phyloP scores from a whole-genome alignment of 2,888 invertebrate genomes.

The Archips xylosteana region DNA sequence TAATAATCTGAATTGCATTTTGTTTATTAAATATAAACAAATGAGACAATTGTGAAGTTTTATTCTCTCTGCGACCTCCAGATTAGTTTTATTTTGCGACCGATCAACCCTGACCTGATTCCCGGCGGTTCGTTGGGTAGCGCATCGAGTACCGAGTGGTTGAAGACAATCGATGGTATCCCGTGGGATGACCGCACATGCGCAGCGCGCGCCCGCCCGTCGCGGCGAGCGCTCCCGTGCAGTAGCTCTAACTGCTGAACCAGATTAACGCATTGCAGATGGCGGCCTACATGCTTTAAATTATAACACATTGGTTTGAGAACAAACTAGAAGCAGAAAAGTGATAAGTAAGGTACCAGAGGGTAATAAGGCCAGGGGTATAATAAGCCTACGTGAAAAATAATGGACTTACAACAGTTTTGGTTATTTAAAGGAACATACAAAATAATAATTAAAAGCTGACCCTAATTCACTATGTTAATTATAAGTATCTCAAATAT shows the following conservation, averaged over 20 bases:
- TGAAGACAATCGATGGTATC: slow-evolving; percentile 81
- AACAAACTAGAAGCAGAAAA: no score
- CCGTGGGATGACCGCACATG: slow-evolving; percentile 82
- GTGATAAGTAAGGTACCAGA: no score
- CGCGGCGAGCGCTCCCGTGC: slow-evolving; percentile 44
- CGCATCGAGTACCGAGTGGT: slow-evolving; percentile 57
- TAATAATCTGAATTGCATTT: slow-evolving; percentile 86
- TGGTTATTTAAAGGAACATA: no score
- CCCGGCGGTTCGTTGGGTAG: slow-evolving; percentile 54
- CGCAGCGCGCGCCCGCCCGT: slow-evolving; percentile 55
- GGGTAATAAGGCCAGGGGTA: no score
- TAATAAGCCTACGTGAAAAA: no score
- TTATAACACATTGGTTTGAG: background rate
- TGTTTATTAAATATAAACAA: slow-evolving; percentile 86
- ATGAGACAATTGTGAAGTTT: slow-evolving; percentile 66
- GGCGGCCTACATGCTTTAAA: background rate
- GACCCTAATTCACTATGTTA: no score
- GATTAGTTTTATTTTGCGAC: slow-evolving; percentile 22
- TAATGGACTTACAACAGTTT: no score
- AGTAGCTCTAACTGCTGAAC: slow-evolving; percentile 24
- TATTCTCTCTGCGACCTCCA: slow-evolving; percentile 57
- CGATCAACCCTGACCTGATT: slow-evolving; percentile 74
- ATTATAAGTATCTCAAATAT: no score
- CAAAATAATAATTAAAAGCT: no score
- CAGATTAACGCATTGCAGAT: slow-evolving; percentile 39